Percentiles rank a stretch among this genome's conserved stretches.
phyloP scores from a whole-genome alignment of 2,113 vertebrate genomes.

The Hippotragus niger region DNA sequence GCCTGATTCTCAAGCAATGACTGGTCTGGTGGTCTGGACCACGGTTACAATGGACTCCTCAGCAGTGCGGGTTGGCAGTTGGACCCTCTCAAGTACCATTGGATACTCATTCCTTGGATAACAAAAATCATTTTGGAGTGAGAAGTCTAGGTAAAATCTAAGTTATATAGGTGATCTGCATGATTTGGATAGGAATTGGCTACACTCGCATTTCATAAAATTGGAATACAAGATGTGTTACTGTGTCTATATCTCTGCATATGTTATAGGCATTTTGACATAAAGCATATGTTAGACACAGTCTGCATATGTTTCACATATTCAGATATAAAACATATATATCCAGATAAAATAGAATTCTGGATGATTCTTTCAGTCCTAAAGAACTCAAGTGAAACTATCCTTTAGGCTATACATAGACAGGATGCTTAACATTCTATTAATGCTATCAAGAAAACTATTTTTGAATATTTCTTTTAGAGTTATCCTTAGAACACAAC shows the following conservation, averaged over 20 bases:
- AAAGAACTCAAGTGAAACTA: not conserved
- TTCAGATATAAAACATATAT: constrained; percentile 38
- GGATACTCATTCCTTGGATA: not conserved
- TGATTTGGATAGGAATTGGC: not conserved
- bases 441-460: not conserved
- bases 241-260: constrained; percentile 28
- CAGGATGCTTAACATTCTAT: not conserved
- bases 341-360: constrained; percentile 21
- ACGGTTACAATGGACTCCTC: not conserved
- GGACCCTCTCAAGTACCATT: not conserved
- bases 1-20: not conserved
- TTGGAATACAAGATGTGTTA: constrained; percentile 1
- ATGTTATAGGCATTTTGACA: constrained; percentile 45
- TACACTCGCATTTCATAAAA: not conserved
- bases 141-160: not conserved
- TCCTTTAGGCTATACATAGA: not conserved
- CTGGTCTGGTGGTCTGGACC: not conserved
- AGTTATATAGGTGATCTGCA: not conserved
- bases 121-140: not conserved
- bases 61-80: not conserved
- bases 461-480: not conserved
- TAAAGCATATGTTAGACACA: constrained; percentile 52
- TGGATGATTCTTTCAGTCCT: not conserved
- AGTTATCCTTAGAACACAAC: not conserved
- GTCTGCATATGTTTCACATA: constrained; percentile 40